Percentiles rank a stretch among this genome's conserved stretches.
Conservation (phyloP, 2,113 vertebrate genomes). For the Himantopus leucocephalus region DNA sequence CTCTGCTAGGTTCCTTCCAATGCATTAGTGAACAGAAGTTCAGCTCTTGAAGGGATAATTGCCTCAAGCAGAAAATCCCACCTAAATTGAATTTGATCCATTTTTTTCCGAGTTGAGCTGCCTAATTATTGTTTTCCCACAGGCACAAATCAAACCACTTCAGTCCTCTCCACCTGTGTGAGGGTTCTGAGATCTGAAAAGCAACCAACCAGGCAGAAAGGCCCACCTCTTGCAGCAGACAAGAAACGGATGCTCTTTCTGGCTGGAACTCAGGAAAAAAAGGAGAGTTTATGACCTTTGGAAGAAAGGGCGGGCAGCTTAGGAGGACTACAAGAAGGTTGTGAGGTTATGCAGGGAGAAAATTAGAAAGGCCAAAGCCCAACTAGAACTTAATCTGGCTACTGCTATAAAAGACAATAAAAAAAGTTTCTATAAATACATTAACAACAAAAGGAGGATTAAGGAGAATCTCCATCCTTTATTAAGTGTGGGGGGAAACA, state of each 20-base stretch:
- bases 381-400: background rate
- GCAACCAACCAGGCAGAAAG: background rate
- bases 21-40: background rate
- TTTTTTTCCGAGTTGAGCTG: background rate
- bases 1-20: rapidly evolving
- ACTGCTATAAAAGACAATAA: background rate
- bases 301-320: background rate
- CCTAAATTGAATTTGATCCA: background rate
- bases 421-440: background rate
- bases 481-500: background rate
- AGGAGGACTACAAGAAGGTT: background rate
- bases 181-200: background rate
- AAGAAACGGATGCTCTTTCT: background rate
- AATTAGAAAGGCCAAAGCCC: background rate
- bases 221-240: background rate
- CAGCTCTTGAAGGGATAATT: background rate
- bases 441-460: background rate
- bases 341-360: background rate
- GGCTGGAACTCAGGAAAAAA: background rate
- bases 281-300: background rate
- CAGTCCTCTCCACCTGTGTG: background rate
- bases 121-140: background rate
- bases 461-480: background rate
- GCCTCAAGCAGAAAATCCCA: background rate
- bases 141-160: background rate